phyloP scores from a whole-genome alignment of 2,113 vertebrate genomes.

The Melanostigma gelatinosum region DNA sequence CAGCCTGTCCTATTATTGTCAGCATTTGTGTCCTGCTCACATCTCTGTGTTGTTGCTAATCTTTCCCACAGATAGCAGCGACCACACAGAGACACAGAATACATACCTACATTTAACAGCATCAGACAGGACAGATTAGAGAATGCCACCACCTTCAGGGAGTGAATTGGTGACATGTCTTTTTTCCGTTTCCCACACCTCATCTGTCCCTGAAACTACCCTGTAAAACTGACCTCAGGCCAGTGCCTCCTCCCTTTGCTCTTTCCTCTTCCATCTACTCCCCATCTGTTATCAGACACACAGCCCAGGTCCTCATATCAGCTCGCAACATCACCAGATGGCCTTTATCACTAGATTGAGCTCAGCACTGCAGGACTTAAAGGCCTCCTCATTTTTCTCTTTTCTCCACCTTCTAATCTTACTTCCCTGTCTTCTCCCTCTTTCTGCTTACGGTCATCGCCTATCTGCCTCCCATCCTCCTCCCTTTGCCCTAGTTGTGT shows the following conservation, averaged over 20 bases:
- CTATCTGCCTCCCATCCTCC: conserved; percentile 17
- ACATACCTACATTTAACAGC: conserved; percentile 23
- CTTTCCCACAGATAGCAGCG: conserved; percentile 25
- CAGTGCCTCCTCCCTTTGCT: conserved; percentile 47
- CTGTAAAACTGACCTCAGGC: conserved; percentile 50
- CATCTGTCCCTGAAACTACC: conserved; percentile 53
- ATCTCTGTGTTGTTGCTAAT: conserved; percentile 10
- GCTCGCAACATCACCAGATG: conserved; percentile 66
- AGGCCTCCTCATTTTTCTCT: conserved; percentile 43
- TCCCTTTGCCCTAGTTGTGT: conserved; percentile 2
- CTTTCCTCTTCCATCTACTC: conserved; percentile 56
- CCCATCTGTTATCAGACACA: conserved; percentile 34
- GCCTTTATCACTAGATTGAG: conserved; percentile 63
- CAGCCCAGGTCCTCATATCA: conserved; percentile 64
- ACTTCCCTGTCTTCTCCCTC: conserved; percentile 8
- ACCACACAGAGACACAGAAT: conserved; percentile 52
- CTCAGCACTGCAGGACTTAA: conserved; percentile 50
- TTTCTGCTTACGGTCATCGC: conserved; percentile 17
- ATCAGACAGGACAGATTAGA: conserved; percentile 39
- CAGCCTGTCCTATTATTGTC: background rate
- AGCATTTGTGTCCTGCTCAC: conserved; percentile 5
- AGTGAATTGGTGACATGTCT: conserved; percentile 27
- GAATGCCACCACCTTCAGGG: conserved; percentile 45
- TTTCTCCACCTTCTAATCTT: conserved; percentile 32
- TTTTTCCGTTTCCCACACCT: conserved; percentile 69